These are phyloP conservation scores for Heliconius eleuchia DNA, from an alignment of 1,140 invertebrate species.

Conservation along the genomic window DNA sequence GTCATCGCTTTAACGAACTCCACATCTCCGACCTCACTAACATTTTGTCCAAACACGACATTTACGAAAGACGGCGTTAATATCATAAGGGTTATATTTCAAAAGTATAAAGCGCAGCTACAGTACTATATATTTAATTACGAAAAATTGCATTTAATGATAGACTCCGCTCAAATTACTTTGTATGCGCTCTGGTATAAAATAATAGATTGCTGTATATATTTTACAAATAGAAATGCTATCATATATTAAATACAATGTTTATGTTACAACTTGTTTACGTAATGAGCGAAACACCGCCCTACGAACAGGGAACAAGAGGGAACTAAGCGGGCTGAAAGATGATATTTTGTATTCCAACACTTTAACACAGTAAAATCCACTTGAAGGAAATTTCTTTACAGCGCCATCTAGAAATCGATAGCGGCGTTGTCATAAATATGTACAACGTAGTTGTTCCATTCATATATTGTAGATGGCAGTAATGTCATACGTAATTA, in stretches of 20 bases:
- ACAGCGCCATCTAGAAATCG: constrained; percentile 17
- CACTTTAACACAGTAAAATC: constrained; percentile 15
- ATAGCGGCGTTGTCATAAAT: not conserved
- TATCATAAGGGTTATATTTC: constrained; percentile 60
- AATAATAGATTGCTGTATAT: not conserved
- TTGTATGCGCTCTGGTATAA: not conserved
- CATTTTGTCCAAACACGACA: constrained; percentile 66
- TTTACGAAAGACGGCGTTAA: constrained; percentile 25
- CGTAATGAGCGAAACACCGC: constrained; percentile 69
- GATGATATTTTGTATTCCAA: constrained; percentile 28
- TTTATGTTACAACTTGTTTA: constrained; percentile 72
- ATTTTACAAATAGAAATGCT: not conserved
- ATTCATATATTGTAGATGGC: constrained; percentile 1
- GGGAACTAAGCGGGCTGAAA: constrained; percentile 63
- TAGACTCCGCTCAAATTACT: not conserved
- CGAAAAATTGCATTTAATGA: not conserved
- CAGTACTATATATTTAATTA: not conserved
- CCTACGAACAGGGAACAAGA: constrained; percentile 63
- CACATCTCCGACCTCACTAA: constrained; percentile 64
- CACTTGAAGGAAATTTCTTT: constrained; percentile 12
- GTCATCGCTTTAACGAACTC: constrained; percentile 70
- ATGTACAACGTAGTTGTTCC: not conserved
- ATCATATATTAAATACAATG: constrained; percentile 42
- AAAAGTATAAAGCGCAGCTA: constrained; percentile 38
- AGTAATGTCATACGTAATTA: not conserved